These are phyloP conservation scores for Scomber colias DNA, from an alignment of 2,113 vertebrate species.

Conservation along the genomic window DNA sequence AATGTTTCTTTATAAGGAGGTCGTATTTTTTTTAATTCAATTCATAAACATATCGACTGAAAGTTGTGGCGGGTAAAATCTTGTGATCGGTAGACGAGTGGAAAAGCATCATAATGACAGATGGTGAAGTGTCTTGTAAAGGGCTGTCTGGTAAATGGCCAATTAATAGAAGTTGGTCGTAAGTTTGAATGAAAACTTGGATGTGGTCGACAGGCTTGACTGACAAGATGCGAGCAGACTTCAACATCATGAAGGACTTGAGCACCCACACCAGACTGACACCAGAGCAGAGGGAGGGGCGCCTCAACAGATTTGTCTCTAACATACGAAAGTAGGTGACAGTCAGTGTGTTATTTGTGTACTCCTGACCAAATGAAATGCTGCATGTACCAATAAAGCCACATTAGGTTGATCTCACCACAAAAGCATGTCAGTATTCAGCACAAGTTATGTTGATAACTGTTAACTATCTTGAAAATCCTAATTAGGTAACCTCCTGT, in stretches of 20 bases:
- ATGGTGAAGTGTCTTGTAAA: too few species aligned
- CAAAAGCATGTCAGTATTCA: too few species aligned
- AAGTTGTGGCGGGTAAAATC: too few species aligned
- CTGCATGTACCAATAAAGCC: too few species aligned
- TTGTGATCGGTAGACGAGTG: too few species aligned
- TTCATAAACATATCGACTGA: too few species aligned
- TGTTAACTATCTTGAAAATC: neutral
- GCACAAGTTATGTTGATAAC: too few species aligned
- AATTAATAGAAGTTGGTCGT: neutral
- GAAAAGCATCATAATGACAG: too few species aligned
- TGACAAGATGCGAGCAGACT: conserved; percentile 93
- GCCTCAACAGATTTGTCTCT: conserved; percentile 86
- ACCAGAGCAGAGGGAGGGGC: conserved; percentile 88
- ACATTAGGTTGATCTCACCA: too few species aligned
- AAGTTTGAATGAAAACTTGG: neutral
- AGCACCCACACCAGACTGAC: conserved; percentile 88
- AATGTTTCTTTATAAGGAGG: too few species aligned
- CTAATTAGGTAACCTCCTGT: neutral
- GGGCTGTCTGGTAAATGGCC: neutral
- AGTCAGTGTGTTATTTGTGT: neutral
- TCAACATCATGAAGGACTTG: conserved; percentile 93
- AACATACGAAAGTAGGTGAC: conserved; percentile 87
- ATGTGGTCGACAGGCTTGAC: conserved; percentile 87
- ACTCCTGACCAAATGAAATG: neutral
- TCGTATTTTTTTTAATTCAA: too few species aligned